These are phyloP conservation scores for Eulacestoma nigropectus DNA, from an alignment of 2,113 vertebrate species.

Conservation along the genomic window DNA sequence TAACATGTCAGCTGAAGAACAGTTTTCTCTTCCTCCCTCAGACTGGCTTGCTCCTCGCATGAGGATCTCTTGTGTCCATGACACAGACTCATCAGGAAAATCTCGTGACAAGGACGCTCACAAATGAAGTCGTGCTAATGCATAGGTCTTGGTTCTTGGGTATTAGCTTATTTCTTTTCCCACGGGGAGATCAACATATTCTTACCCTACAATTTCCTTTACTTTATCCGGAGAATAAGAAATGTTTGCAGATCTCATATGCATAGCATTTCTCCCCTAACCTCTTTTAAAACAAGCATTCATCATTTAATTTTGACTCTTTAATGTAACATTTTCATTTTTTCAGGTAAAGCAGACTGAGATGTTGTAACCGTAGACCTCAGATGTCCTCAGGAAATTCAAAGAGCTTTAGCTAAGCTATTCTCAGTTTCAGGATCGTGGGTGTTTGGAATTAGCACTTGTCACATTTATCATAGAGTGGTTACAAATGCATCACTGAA, in stretches of 20 bases:
- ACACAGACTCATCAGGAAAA: not conserved
- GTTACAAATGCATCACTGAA: conserved; percentile 32
- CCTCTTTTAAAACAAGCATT: not conserved
- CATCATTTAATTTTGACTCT: not conserved
- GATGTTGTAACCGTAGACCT: not conserved
- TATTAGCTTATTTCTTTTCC: not conserved
- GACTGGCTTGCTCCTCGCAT: not conserved
- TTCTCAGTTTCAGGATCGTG: conserved; percentile 22
- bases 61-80: not conserved
- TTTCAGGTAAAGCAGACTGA: not conserved
- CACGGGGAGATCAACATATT: not conserved
- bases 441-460: conserved; percentile 52
- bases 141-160: not conserved
- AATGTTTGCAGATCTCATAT: not conserved
- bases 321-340: not conserved
- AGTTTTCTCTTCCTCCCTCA: not conserved
- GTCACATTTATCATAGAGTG: conserved; percentile 43
- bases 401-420: conserved; percentile 2
- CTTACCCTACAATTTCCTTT: not conserved
- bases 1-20: not conserved
- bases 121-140: not conserved
- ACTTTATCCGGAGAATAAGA: not conserved
- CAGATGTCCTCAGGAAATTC: conserved; percentile 23
- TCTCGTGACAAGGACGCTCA: not conserved
- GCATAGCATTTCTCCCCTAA: not conserved